Conservation (phyloP, 1,140 invertebrate genomes). For the Brachionus asplanchnoidis region DNA sequence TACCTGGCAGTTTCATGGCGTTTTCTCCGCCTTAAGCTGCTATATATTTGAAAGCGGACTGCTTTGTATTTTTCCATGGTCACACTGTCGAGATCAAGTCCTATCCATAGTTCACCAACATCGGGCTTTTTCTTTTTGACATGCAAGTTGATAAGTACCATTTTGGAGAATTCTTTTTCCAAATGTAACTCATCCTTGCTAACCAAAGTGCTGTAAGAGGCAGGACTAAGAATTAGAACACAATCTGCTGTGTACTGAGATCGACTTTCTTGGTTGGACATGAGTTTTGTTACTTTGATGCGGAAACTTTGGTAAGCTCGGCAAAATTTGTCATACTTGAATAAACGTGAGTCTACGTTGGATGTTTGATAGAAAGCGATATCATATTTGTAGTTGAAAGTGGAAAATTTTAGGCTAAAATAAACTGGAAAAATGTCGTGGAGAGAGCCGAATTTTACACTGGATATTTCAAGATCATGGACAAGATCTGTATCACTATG, state of each 20-base stretch:
- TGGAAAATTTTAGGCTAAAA: not conserved
- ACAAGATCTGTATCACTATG: not conserved
- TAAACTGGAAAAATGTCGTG: not conserved
- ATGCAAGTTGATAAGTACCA: not conserved
- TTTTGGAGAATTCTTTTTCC: not conserved
- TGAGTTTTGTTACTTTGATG: not conserved
- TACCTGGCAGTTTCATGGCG: not conserved
- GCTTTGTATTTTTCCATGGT: not conserved
- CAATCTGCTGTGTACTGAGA: not conserved
- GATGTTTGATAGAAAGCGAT: not conserved
- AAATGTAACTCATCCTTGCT: not conserved
- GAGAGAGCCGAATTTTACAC: not conserved
- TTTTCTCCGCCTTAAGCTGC: not conserved
- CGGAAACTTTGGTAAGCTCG: not conserved
- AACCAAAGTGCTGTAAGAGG: not conserved
- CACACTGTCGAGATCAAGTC: not conserved
- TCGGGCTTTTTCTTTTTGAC: not conserved
- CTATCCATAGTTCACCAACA: not conserved
- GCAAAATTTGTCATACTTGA: not conserved
- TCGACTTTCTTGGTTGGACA: not conserved
- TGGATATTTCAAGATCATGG: not conserved
- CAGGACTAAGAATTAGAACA: not conserved
- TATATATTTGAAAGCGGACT: not conserved
- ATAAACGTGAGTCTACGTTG: not conserved
- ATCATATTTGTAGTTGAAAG: not conserved